A percentile compares a stretch with the other conserved stretches of the same genome.
These are phyloP conservation scores for Steinernema feltiae DNA, from an alignment of 1,140 invertebrate species.

Conservation along the genomic window DNA sequence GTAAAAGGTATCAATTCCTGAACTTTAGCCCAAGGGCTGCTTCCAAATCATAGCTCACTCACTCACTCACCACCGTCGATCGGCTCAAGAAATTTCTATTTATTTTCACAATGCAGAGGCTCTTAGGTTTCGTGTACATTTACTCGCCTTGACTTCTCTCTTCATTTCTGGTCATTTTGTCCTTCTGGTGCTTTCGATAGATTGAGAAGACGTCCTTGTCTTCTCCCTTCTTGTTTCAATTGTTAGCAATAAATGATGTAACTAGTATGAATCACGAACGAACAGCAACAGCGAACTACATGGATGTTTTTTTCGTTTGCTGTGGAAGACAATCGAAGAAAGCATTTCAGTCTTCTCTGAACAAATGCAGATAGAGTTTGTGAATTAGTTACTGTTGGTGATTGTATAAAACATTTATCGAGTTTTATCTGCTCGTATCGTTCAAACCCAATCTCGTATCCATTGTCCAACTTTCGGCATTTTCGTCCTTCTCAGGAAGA, in stretches of 20 bases:
- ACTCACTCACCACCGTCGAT: background rate
- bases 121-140: constrained; percentile 8
- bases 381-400: no score
- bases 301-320: no score
- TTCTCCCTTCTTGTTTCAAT: background rate
- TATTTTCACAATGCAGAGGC: background rate
- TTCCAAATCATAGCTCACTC: constrained; percentile 37
- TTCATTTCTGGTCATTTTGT: background rate
- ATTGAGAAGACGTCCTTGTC: background rate
- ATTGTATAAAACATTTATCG: no score
- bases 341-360: no score
- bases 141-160: background rate
- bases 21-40: constrained; percentile 41
- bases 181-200: background rate
- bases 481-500: background rate
- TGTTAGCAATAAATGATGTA: background rate
- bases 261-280: no score
- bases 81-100: constrained; percentile 17
- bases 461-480: no score
- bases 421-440: no score
- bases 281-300: no score
- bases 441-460: no score
- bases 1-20: constrained; percentile 47
- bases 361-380: no score
- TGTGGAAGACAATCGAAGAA: no score